Conservation (phyloP, 2,113 vertebrate genomes). For the Polypterus senegalus region DNA sequence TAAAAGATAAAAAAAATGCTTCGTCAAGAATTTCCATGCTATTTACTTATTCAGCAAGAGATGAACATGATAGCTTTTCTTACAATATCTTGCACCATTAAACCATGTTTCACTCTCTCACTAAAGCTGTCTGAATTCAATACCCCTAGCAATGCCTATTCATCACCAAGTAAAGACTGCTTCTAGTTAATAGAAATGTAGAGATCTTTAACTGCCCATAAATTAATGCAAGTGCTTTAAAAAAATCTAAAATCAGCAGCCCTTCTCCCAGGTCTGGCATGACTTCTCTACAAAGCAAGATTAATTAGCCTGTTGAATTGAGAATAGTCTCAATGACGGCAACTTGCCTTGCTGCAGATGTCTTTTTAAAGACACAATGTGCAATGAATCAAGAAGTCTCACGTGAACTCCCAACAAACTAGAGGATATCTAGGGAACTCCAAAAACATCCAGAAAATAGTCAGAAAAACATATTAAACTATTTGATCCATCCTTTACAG, state of each 20-base stretch:
- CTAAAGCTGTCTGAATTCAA: slow-evolving; percentile 25
- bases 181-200: slow-evolving; percentile 36
- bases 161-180: slow-evolving; percentile 31
- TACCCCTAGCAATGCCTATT: slow-evolving; percentile 41
- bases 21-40: slow-evolving; percentile 1
- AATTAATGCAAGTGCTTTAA: slow-evolving; percentile 39
- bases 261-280: slow-evolving; percentile 34
- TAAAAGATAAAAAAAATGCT: too few relatives aligned
- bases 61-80: slow-evolving; percentile 36
- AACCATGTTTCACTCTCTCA: slow-evolving; percentile 26
- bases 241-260: slow-evolving; percentile 48
- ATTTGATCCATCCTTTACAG: too few relatives aligned
- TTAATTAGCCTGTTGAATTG: slow-evolving; percentile 59
- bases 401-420: slow-evolving; percentile 20
- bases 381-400: slow-evolving; percentile 22
- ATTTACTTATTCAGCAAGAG: slow-evolving; percentile 26
- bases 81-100: slow-evolving; percentile 33
- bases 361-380: slow-evolving; percentile 3
- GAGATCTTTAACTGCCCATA: slow-evolving; percentile 50
- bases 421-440: slow-evolving; percentile 2
- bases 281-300: slow-evolving; percentile 55
- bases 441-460: not conserved
- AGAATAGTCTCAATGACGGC: slow-evolving; percentile 36
- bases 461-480: too few relatives aligned
- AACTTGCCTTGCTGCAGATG: slow-evolving; percentile 35